Evolutionary conservation across 2,113 vertebrate genomes (phyloP), one percentile per base, ranked within the genome.

Genomic region (Salminus brasiliensis): DNA sequence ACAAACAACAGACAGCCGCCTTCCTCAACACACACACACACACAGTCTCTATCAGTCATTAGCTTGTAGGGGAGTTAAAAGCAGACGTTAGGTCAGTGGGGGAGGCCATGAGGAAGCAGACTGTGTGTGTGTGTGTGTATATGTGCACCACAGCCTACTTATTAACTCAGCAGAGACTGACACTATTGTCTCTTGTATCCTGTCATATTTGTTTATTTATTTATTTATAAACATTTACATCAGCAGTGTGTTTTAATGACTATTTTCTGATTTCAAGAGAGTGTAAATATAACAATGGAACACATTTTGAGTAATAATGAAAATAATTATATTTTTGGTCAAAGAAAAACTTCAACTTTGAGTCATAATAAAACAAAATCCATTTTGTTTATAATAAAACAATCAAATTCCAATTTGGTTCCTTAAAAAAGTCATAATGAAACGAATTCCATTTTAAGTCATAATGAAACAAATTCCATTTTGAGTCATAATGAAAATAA

Each of bases 1-100:
- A 93, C 90, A 93, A 90, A 91, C 82, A 87, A 86, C 88, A 88
- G 76, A 80, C 55, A 78, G 81, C 87, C 86, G 60, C 68, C 78
- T 82, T 74, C 74, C 77, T 62, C 11, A 39, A 68, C 65, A 80
- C 57, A 73, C 34, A 84, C 71, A 80, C 62, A 79, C 53, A 72
- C 68, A 83, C 21, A 66, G 74, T 39, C 45, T 63, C 49, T 74
- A 90, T 90, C 89, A 91, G 87, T 91, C 90, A 91, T 88, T 89
- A 88, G 89, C 88, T 90, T 89, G 89, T 66, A 83, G 87, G 85
- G 76, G 82, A 85, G 83, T 34, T 78, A 78, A 78, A 78, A 78
- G 86, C 86, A 91, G 90, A 93, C 89, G 88, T 93, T 89, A 91
- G 88, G 90, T 92, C 89, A 93, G 16, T 84, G 87, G 91, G 89